These are phyloP conservation scores for Bubo blakistoni DNA, from an alignment of 2,113 vertebrate species.

Conservation along the genomic window DNA sequence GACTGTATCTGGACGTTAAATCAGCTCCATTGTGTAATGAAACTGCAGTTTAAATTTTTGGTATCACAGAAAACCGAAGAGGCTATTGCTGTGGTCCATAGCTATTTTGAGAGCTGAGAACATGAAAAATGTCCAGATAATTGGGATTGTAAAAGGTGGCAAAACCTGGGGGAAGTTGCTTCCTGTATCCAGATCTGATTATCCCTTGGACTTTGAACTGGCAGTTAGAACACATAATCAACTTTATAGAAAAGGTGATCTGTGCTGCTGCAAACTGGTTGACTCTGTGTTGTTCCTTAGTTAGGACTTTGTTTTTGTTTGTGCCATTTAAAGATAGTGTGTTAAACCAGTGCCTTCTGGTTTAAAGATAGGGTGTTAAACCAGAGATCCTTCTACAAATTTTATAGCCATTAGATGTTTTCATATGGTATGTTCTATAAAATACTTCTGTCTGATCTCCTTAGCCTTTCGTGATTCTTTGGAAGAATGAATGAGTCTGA, in stretches of 20 bases:
- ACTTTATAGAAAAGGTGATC: neutral
- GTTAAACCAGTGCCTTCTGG: neutral
- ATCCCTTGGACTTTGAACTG: neutral
- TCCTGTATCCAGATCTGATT: neutral
- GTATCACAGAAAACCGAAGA: neutral
- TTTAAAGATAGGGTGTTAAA: neutral
- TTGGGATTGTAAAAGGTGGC: neutral
- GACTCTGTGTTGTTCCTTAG: neutral
- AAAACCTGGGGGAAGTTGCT: neutral
- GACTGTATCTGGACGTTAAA: neutral
- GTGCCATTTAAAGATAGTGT: neutral
- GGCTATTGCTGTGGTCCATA: neutral
- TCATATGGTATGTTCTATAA: neutral
- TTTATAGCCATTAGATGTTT: neutral
- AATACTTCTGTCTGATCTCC: neutral
- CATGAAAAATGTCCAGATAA: neutral
- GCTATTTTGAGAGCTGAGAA: neutral
- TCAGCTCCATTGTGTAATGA: neutral
- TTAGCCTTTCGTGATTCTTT: neutral
- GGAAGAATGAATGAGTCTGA: neutral
- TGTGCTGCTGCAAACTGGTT: neutral
- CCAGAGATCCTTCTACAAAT: neutral
- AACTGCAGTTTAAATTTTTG: neutral
- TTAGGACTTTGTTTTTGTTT: neutral
- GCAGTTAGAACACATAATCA: neutral